These are phyloP conservation scores for Gallinago nigripennis DNA, from an alignment of 2,797 vertebrate genomes.

Conservation along the genomic window DNA sequence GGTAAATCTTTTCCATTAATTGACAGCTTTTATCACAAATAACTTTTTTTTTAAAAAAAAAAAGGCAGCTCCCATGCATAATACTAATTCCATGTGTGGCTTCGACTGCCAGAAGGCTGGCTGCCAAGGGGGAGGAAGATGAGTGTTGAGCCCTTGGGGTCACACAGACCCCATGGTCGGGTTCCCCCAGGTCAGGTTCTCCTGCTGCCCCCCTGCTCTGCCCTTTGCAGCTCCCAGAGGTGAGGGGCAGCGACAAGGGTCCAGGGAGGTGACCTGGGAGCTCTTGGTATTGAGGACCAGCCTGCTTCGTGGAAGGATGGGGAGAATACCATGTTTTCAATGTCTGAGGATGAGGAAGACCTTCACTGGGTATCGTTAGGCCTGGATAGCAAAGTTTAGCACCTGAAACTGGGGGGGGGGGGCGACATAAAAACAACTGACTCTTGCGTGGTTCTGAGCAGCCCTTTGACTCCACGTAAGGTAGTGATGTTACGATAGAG, in stretches of 20 bases:
- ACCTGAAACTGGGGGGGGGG: not conserved
- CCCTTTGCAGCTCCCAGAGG: not conserved
- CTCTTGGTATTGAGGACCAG: not conserved
- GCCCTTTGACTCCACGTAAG: not conserved
- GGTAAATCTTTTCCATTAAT: not conserved
- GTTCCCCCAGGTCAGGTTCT: not conserved
- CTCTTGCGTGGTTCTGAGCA: not conserved
- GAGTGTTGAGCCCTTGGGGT: not conserved
- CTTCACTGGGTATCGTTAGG: not conserved
- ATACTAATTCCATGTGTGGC: not conserved
- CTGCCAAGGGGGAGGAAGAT: not conserved
- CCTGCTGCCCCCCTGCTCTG: not conserved
- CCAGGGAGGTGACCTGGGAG: not conserved
- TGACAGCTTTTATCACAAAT: not conserved
- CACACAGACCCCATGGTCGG: fast-evolving
- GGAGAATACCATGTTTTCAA: not conserved
- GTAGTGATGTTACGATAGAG: not conserved
- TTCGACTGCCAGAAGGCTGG: not conserved
- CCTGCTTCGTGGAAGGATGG: not conserved
- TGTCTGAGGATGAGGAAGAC: not conserved
- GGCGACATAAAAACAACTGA: not conserved
- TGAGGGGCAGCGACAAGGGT: not conserved
- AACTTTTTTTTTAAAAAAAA: not conserved
- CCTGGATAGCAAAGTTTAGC: not conserved
- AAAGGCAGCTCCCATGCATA: not conserved